These are phyloP conservation scores for Phrynosoma blainvillii DNA, from an alignment of 2,113 vertebrate species.

Conservation along the genomic window DNA sequence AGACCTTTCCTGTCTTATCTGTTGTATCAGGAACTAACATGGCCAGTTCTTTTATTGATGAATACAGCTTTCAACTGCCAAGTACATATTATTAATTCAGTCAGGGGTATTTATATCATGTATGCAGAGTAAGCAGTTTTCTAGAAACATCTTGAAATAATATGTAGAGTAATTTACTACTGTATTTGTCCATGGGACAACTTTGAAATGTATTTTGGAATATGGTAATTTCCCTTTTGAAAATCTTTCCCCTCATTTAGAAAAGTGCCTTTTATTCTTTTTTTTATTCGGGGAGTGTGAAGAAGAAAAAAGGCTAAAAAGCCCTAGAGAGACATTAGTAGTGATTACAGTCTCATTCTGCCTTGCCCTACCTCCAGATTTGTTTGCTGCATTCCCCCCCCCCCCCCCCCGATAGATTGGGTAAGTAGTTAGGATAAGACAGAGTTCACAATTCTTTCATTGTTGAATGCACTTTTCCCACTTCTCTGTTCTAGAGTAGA, in stretches of 20 bases:
- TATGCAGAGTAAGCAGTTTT: constrained; percentile 4
- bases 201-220: rapidly evolving
- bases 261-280: neutral
- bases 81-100: neutral
- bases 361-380: neutral
- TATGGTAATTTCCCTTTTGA: neutral
- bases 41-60: neutral
- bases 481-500: neutral
- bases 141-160: neutral
- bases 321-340: neutral
- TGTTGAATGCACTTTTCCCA: neutral
- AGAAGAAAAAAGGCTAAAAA: neutral
- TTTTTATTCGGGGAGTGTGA: neutral
- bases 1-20: neutral
- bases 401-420: neutral
- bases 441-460: neutral
- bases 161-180: neutral
- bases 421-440: neutral
- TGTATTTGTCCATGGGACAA: neutral
- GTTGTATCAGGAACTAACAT: neutral
- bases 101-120: neutral
- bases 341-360: neutral
- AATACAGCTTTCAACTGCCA: neutral
- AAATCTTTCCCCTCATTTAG: neutral
- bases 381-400: neutral